Base-by-base conservation (phyloP, 2,797 vertebrate species). In the Emydoidea blandingii region DNA sequence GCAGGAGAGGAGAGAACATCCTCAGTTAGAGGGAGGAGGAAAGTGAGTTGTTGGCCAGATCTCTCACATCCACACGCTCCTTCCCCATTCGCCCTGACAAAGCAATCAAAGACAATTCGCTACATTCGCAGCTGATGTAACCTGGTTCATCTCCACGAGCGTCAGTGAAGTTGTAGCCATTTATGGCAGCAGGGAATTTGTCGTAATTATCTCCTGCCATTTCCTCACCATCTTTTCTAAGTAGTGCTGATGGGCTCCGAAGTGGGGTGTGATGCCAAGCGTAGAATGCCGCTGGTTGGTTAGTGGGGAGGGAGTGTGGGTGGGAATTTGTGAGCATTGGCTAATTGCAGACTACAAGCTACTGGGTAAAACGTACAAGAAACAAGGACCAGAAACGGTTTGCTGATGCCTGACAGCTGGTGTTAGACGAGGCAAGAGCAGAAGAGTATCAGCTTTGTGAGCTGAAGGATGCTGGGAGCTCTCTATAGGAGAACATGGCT, bases 71-170 rank as follows among this genome's bases (percentile, higher is more conserved):
- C 44, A 29, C 57, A 23, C 27, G 14, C 52, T 18, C n/a, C 5
- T 8, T 34, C 49, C 34, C 37, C 0, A 0, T 5, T 14, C 49
- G 76, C 9, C 12, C 27, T 15, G 54, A 3, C 49, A 41, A 8
- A 37, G 89, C 53, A 57, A 57, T 50, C 44, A 79, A 82, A 21
- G 27, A 83, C 79, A 83, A 76, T 79, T 44, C n/a, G n/a, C n/a
- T 86, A 21, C 34, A 86, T 74, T 74, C 25, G 14, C 59, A 25
- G 59, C 49, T 52, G 49, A 41, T 79, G 65, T 78, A n/a, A 90
- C 44, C 76, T 85, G 88, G 82, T 54, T 50, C 49, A 79, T 31
- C 44, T 47, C 53, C 57, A 47, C 21, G 65, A 59, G n/a, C 57
- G 25, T 79, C 57, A 65, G 15, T n/a, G 34, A 18, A 19, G 16